A percentile compares a stretch with the other conserved stretches of the same genome.
Conservation (phyloP, 2,113 vertebrate genomes). For the Bombycilla garrulus region DNA sequence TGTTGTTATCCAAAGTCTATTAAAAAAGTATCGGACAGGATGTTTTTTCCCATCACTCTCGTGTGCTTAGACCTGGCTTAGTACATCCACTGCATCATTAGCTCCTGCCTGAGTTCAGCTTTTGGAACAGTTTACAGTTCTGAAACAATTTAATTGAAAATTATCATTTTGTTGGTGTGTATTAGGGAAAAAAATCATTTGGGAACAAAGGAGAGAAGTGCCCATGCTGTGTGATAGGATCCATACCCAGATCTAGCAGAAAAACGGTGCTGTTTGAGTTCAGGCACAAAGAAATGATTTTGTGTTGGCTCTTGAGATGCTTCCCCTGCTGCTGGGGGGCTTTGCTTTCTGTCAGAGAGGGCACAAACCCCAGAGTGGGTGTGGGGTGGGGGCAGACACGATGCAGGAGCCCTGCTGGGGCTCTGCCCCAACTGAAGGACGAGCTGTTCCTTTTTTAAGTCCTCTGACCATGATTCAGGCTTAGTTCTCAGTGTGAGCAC, state of each 20-base stretch:
- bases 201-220: not conserved
- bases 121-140: not conserved
- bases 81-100: slow-evolving; percentile 42
- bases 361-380: accelerated
- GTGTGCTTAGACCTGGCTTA: not conserved
- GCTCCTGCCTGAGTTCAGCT: slow-evolving; percentile 1
- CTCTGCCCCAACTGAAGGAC: not conserved
- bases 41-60: not conserved
- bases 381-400: accelerated
- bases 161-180: not conserved
- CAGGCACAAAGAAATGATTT: accelerated
- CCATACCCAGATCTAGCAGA: not conserved
- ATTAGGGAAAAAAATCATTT: not conserved
- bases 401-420: not conserved
- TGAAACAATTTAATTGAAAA: not conserved
- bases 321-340: not conserved
- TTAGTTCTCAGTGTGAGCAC: not conserved
- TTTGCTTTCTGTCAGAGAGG: not conserved
- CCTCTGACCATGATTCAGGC: not conserved
- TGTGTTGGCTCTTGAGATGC: not conserved
- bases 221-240: not conserved
- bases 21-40: not conserved
- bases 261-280: not conserved
- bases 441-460: not conserved
- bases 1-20: slow-evolving; percentile 39